phyloP scores from a whole-genome alignment of 2,888 invertebrate genomes.

The Dryadula phaetusa region DNA sequence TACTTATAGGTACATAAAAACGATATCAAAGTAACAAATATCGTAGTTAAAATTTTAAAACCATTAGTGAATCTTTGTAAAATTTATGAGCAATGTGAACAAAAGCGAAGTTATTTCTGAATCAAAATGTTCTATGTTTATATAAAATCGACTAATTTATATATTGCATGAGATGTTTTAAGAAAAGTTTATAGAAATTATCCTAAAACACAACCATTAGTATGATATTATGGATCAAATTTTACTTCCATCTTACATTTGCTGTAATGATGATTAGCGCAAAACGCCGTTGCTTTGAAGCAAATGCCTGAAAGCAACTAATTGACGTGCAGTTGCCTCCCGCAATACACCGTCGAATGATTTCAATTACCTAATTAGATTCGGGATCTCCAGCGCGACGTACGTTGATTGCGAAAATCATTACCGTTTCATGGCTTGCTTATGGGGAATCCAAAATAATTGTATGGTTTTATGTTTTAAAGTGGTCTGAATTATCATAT shows the following conservation, averaged over 20 bases:
- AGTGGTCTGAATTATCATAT: not conserved
- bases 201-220: not conserved
- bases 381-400: conserved; percentile 33
- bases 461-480: not conserved
- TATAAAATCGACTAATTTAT: not conserved
- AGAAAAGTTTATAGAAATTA: conserved; percentile 10
- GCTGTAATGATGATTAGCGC: conserved; percentile 49
- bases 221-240: conserved; percentile 6
- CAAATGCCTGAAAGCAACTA: conserved; percentile 46
- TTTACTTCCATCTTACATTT: conserved; percentile 23
- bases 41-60: too few relatives aligned
- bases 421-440: conserved; percentile 45
- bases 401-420: conserved; percentile 54
- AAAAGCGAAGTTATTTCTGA: too few relatives aligned
- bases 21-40: too few relatives aligned
- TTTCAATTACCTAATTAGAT: conserved; percentile 74
- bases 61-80: too few relatives aligned
- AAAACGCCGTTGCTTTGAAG: conserved; percentile 49
- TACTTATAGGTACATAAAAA: too few relatives aligned
- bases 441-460: conserved; percentile 47
- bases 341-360: conserved; percentile 55
- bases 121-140: too few relatives aligned
- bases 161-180: not conserved
- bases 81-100: too few relatives aligned
- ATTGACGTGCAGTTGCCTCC: conserved; percentile 45